A percentile compares a stretch with the other conserved stretches of the same genome.
phyloP scores from a whole-genome alignment of 2,888 invertebrate genomes.

The Alentia gelatinosa region DNA sequence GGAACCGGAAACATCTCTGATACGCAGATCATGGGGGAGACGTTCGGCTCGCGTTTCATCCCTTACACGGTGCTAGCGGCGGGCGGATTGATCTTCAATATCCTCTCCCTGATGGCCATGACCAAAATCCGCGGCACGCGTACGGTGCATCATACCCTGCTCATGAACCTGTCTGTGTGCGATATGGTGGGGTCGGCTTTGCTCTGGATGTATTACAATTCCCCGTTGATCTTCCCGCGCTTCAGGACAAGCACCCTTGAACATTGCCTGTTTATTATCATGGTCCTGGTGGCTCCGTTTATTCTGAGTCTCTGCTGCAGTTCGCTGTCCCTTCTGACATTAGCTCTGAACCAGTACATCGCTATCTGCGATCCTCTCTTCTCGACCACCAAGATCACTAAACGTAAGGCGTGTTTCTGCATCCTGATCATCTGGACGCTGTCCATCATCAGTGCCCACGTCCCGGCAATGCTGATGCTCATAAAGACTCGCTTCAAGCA shows the following conservation, averaged over 20 bases:
- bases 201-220: slow-evolving; percentile 68
- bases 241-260: slow-evolving; percentile 59
- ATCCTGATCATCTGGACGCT: slow-evolving; percentile 63
- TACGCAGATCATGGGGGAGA: not conserved
- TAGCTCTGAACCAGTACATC: slow-evolving; percentile 67
- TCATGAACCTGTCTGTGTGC: slow-evolving; percentile 65
- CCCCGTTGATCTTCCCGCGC: slow-evolving; percentile 63
- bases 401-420: slow-evolving; percentile 58
- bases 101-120: slow-evolving; percentile 73
- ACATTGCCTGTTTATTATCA: slow-evolving; percentile 64
- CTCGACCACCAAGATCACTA: slow-evolving; percentile 63
- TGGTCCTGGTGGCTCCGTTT: slow-evolving; percentile 63
- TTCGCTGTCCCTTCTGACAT: slow-evolving; percentile 63
- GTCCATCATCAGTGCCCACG: slow-evolving; percentile 57
- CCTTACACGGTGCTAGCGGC: slow-evolving; percentile 62
- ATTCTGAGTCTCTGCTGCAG: slow-evolving; percentile 63
- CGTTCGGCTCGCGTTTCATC: slow-evolving; percentile 61
- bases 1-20: slow-evolving; percentile 11
- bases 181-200: slow-evolving; percentile 64
- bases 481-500: slow-evolving; percentile 55
- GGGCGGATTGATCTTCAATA: slow-evolving; percentile 68
- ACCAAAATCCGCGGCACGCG: slow-evolving; percentile 67
- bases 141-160: slow-evolving; percentile 69
- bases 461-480: slow-evolving; percentile 63
- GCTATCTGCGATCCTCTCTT: slow-evolving; percentile 67